A percentile compares a stretch with the other conserved stretches of the same genome.
phyloP scores from a whole-genome alignment of 2,797 vertebrate species.

The Chrosomus eos region DNA sequence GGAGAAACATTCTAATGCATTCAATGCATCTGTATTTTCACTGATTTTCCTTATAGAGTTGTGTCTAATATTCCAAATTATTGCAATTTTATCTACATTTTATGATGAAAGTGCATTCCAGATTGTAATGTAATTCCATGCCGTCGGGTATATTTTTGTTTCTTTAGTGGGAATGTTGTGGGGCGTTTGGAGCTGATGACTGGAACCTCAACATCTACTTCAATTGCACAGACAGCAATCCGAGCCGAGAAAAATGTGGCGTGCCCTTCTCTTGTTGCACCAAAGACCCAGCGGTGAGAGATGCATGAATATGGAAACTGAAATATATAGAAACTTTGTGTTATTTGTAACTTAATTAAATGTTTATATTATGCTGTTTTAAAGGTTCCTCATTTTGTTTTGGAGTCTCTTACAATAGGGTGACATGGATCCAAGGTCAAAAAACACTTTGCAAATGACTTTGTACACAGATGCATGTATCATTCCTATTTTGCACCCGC shows the following conservation, averaged over 20 bases:
- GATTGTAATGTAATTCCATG: constrained; percentile 1
- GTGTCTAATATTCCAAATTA: neutral
- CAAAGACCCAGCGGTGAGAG: constrained; percentile 93
- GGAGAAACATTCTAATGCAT: constrained; percentile 6
- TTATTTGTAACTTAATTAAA: neutral
- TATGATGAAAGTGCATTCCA: neutral
- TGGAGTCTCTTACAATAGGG: neutral
- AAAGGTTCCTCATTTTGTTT: neutral
- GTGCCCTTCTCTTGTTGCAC: constrained; percentile 98
- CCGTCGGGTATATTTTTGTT: constrained; percentile 36
- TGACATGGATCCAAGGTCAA: too few species aligned
- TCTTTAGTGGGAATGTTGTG: constrained; percentile 96
- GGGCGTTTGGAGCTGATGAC: constrained; percentile 94
- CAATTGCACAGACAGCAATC: constrained; percentile 96
- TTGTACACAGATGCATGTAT: too few species aligned
- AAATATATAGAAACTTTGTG: neutral
- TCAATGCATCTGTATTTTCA: neutral
- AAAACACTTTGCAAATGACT: too few species aligned
- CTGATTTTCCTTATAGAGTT: neutral
- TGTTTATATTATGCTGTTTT: neutral
- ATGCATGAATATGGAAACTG: neutral
- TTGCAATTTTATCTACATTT: neutral
- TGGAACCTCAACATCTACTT: constrained; percentile 99
- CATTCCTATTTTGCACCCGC: too few species aligned
- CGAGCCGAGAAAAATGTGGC: constrained; percentile 95